Evolutionary conservation across 2,888 invertebrate genomes (phyloP).

Genomic region (Hymenopus coronatus): DNA sequence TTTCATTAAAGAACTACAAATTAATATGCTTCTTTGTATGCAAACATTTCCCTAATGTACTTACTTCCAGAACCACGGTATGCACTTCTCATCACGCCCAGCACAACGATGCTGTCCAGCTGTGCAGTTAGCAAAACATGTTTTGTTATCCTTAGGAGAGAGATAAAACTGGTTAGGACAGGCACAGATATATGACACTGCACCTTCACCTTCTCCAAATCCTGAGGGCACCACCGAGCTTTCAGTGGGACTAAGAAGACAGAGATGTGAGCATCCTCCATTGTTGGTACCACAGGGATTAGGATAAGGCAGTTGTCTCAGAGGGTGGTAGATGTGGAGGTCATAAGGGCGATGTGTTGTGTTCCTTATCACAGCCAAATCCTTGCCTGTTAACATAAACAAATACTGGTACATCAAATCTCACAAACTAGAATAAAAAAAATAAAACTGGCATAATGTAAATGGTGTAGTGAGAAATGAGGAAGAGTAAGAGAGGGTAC

Average conservation of each 20-base stretch:
- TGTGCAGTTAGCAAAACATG: conserved; percentile 93
- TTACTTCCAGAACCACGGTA: conserved; percentile 77
- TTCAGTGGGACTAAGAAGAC: conserved; percentile 39
- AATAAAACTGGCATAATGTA: no score
- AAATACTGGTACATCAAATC: not conserved
- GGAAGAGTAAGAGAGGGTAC: no score
- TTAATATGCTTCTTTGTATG: no score
- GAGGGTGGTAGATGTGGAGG: conserved; percentile 85
- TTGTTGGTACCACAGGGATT: conserved; percentile 93
- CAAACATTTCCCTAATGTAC: conserved; percentile 39
- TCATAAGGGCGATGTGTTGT: conserved; percentile 95
- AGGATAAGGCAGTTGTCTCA: conserved; percentile 76
- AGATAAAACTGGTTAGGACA: conserved; percentile 95
- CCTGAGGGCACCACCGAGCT: conserved; percentile 55
- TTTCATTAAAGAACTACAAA: no score
- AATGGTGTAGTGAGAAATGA: no score
- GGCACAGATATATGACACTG: conserved; percentile 77
- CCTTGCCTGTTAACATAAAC: conserved; percentile 42
- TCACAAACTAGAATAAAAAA: no score
- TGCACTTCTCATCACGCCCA: conserved; percentile 66
- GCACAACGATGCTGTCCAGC: conserved; percentile 79
- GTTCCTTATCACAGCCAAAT: conserved; percentile 69
- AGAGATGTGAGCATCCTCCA: conserved; percentile 83
- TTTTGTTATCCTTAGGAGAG: conserved; percentile 69
- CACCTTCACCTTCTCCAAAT: conserved; percentile 71